Evolutionary conservation across 2,888 invertebrate genomes (phyloP).

Genomic region (Phymatocera aterrima): DNA sequence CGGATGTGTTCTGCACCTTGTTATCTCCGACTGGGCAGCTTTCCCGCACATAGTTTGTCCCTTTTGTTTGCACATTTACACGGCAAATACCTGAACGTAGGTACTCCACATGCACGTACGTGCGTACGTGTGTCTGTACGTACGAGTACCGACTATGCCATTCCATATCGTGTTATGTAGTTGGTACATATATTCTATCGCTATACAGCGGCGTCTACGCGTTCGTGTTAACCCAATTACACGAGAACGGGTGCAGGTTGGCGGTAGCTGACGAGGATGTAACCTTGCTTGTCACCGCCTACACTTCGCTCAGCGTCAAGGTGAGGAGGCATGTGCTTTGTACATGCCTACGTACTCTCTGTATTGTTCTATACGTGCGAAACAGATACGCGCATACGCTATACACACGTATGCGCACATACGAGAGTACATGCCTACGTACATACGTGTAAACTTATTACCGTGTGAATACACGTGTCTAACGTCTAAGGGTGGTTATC

Average conservation of each 20-base stretch:
- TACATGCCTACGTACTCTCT: not conserved
- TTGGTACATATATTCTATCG: conserved; percentile 20
- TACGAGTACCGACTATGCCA: not conserved
- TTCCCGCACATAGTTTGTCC: not conserved
- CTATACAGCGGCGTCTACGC: conserved; percentile 31
- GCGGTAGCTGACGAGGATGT: conserved; percentile 23
- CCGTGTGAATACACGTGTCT: not conserved
- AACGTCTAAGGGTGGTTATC: conserved; percentile 23
- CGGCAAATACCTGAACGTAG: too few species aligned
- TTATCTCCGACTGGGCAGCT: not conserved
- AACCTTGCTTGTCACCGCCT: conserved; percentile 34
- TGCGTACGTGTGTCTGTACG: not conserved
- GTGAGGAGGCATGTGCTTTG: conserved; percentile 19
- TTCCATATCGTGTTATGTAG: not conserved
- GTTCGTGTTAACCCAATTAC: conserved; percentile 39
- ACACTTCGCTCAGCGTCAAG: conserved; percentile 2
- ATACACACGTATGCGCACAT: not conserved
- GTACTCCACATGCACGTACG: not conserved
- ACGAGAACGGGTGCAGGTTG: not conserved
- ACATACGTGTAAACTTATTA: not conserved
- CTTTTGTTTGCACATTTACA: not conserved
- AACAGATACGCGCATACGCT: too few species aligned
- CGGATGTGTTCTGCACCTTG: not conserved
- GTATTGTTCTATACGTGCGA: not conserved
- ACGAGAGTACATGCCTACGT: not conserved